Evolutionary conservation across 2,797 vertebrate species (phyloP).

Genomic region (Acanthopagrus latus): DNA sequence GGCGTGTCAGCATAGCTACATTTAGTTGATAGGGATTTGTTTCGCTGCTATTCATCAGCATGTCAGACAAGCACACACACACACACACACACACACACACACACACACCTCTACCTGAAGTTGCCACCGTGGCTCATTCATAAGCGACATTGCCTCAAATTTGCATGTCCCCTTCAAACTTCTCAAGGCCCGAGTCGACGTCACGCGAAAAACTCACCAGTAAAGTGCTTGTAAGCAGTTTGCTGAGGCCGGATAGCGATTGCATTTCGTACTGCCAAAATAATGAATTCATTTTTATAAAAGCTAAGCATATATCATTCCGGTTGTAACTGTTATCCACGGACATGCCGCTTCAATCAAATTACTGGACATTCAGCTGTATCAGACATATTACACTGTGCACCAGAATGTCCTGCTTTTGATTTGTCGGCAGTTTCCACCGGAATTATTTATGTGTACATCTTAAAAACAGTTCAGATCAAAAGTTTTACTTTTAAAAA

Average conservation of each 20-base stretch:
- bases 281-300: constrained; percentile 3
- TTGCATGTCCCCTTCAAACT: constrained; percentile 26
- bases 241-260: constrained; percentile 10
- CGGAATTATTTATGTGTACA: not conserved
- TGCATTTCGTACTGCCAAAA: constrained; percentile 17
- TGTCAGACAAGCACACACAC: constrained; percentile 25
- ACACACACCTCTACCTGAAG: not conserved
- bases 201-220: not conserved
- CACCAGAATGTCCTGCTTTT: not conserved
- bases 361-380: not conserved
- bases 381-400: not conserved
- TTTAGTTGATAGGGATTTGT: constrained; percentile 21
- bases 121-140: constrained; percentile 17
- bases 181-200: not conserved
- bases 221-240: constrained; percentile 33
- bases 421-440: not conserved
- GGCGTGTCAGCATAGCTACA: constrained; percentile 28
- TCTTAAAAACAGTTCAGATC: not conserved
- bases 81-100: constrained; percentile 5
- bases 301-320: constrained; percentile 6
- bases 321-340: not conserved
- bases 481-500: not conserved
- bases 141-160: constrained; percentile 18
- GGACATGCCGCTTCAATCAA: constrained; percentile 17
- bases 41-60: constrained; percentile 33